phyloP scores from a whole-genome alignment of 2,888 invertebrate species.

The Portevinia maculata region DNA sequence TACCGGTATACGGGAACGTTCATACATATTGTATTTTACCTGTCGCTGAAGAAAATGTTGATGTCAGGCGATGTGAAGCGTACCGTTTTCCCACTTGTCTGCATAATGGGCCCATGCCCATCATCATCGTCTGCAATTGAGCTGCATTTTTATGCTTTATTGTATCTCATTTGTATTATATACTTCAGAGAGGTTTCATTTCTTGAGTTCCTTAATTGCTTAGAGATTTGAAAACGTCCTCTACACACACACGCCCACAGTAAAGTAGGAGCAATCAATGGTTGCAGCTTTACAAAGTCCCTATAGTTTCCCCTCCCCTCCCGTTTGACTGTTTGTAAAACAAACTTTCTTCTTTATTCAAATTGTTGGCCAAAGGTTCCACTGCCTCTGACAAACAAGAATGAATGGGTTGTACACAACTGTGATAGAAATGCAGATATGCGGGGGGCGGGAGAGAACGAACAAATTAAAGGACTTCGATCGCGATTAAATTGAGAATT shows the following conservation, averaged over 20 bases:
- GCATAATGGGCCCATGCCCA: conserved; percentile 48
- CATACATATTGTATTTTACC: conserved; percentile 18
- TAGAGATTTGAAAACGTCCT: conserved; percentile 46
- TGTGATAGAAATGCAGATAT: conserved; percentile 6
- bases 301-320: conserved; percentile 18
- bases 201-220: conserved; percentile 44
- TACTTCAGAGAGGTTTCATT: conserved; percentile 38
- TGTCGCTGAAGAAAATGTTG: conserved; percentile 28
- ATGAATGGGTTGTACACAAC: conserved; percentile 45
- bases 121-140: conserved; percentile 63
- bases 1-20: not conserved
- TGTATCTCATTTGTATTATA: conserved; percentile 57
- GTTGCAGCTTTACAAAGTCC: conserved; percentile 33
- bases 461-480: conserved; percentile 55
- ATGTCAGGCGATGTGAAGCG: conserved; percentile 8
- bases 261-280: conserved; percentile 36
- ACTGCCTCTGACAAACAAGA: conserved; percentile 57
- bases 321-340: conserved; percentile 7
- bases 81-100: conserved; percentile 14
- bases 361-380: conserved; percentile 65
- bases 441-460: too few relatives aligned
- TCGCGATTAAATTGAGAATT: conserved; percentile 65
- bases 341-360: conserved; percentile 63
- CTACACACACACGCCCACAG: conserved; percentile 3
- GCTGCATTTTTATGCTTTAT: conserved; percentile 43